A percentile compares a stretch with the other conserved stretches of the same genome.
Evolutionary conservation across 2,888 invertebrate species (phyloP).

Genomic region (Andrena dorsata): DNA sequence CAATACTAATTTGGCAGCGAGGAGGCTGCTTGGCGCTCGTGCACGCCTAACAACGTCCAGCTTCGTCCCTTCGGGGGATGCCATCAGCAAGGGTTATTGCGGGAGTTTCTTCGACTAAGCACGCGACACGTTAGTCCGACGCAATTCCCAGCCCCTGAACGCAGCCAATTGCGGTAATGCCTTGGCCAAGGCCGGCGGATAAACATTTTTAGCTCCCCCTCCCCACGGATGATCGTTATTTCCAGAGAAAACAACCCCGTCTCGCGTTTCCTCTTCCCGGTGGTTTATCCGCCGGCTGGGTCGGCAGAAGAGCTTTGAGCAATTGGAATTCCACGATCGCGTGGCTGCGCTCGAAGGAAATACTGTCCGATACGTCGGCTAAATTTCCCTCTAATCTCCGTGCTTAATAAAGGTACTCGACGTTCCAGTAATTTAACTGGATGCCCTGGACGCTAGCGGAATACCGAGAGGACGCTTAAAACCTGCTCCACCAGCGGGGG

Average conservation of each 20-base stretch:
- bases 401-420: constrained; percentile 40
- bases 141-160: constrained; percentile 59
- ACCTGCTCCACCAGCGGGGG: neutral
- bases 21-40: constrained; percentile 25
- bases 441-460: constrained; percentile 9
- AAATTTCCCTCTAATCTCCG: constrained; percentile 21
- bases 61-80: constrained; percentile 53
- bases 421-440: constrained; percentile 40
- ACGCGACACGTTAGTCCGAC: constrained; percentile 58
- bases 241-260: constrained; percentile 52
- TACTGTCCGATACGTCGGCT: constrained; percentile 6
- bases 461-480: constrained; percentile 17
- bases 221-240: constrained; percentile 58
- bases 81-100: constrained; percentile 68
- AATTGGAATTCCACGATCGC: constrained; percentile 5
- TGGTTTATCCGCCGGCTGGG: neutral
- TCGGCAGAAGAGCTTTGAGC: neutral
- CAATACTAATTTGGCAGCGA: constrained; percentile 60
- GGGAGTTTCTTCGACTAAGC: constrained; percentile 65
- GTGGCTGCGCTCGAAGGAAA: neutral
- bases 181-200: constrained; percentile 41
- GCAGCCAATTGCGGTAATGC: constrained; percentile 72
- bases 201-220: constrained; percentile 49
- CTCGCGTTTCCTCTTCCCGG: constrained; percentile 26
- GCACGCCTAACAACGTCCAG: constrained; percentile 50